A percentile compares a stretch with the other conserved stretches of the same genome.
Evolutionary conservation across 2,888 invertebrate genomes (phyloP).

Genomic region (Euplexia lucipara): DNA sequence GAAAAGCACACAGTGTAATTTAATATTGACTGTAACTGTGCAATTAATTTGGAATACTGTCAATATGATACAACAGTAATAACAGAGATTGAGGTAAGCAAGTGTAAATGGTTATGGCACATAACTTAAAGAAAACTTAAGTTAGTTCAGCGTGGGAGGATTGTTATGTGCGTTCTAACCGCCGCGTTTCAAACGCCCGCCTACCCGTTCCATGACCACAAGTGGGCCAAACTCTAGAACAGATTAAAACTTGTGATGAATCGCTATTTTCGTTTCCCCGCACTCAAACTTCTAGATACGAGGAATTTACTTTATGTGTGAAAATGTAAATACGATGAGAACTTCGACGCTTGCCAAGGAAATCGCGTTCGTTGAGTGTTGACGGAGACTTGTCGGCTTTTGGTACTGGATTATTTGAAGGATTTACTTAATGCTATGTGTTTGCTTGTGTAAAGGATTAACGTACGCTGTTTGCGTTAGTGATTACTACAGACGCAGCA

Average conservation of each 20-base stretch:
- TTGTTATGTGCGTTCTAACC: background rate
- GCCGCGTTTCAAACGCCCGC: conserved; percentile 51
- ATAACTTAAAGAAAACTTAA: conserved; percentile 33
- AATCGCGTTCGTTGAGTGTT: conserved; percentile 86
- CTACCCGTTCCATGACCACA: conserved; percentile 68
- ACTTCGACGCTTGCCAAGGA: conserved; percentile 83
- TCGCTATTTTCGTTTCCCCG: conserved; percentile 86
- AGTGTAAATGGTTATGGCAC: conserved; percentile 21
- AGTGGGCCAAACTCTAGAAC: conserved; percentile 86
- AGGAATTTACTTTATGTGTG: conserved; percentile 88
- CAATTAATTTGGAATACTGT: conserved; percentile 53
- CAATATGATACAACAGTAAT: conserved; percentile 47
- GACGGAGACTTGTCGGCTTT: conserved; percentile 87
- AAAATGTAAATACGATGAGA: conserved; percentile 88
- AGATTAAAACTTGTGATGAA: conserved; percentile 90
- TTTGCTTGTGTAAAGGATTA: conserved; percentile 85
- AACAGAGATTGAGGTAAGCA: conserved; percentile 30
- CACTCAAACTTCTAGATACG: conserved; percentile 84
- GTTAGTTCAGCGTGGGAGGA: conserved; percentile 4
- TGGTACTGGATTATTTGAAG: conserved; percentile 87
- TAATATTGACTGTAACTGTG: conserved; percentile 51
- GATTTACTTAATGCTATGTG: conserved; percentile 87
- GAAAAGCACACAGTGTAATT: conserved; percentile 56
- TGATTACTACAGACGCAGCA: conserved; percentile 74
- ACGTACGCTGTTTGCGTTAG: conserved; percentile 79